Evolutionary conservation across 2,888 invertebrate genomes (phyloP).

Genomic region (Erebia aethiops): DNA sequence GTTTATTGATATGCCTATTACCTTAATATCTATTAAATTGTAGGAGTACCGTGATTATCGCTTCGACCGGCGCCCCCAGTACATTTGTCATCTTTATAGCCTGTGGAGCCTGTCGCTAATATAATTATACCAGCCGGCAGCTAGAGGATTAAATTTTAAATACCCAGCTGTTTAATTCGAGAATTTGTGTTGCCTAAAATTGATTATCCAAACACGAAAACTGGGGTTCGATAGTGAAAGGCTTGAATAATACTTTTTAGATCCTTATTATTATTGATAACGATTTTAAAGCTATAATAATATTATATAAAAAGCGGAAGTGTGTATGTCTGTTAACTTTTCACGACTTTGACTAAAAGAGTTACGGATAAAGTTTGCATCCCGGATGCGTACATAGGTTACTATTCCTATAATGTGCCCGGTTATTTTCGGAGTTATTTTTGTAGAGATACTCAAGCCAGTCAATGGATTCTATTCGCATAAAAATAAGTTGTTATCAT

Average conservation of each 20-base stretch:
- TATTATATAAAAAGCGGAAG: not conserved
- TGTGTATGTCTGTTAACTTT: too few relatives aligned
- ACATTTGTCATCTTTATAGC: slow-evolving; percentile 58
- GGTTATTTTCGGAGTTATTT: too few relatives aligned
- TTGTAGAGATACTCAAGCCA: too few relatives aligned
- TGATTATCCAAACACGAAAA: not conserved
- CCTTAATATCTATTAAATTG: slow-evolving; percentile 21
- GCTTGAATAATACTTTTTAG: too few relatives aligned
- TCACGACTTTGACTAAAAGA: too few relatives aligned
- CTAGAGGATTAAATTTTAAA: slow-evolving; percentile 51
- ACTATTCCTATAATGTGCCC: too few relatives aligned
- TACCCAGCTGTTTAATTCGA: slow-evolving; percentile 42
- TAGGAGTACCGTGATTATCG: slow-evolving; percentile 50
- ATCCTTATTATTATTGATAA: not conserved
- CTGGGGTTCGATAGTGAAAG: too few relatives aligned
- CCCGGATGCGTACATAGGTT: too few relatives aligned
- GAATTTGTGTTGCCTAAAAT: not conserved
- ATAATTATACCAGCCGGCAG: slow-evolving; percentile 57
- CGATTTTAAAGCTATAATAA: too few relatives aligned
- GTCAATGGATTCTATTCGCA: too few relatives aligned
- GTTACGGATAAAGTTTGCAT: too few relatives aligned
- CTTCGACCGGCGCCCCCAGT: slow-evolving; percentile 45
- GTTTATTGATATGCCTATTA: slow-evolving; percentile 2
- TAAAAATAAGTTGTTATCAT: too few relatives aligned
- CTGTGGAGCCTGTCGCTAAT: slow-evolving; percentile 49